These are phyloP conservation scores for Psilopsiagon aurifrons DNA, from an alignment of 2,113 vertebrate genomes.

Conservation along the genomic window DNA sequence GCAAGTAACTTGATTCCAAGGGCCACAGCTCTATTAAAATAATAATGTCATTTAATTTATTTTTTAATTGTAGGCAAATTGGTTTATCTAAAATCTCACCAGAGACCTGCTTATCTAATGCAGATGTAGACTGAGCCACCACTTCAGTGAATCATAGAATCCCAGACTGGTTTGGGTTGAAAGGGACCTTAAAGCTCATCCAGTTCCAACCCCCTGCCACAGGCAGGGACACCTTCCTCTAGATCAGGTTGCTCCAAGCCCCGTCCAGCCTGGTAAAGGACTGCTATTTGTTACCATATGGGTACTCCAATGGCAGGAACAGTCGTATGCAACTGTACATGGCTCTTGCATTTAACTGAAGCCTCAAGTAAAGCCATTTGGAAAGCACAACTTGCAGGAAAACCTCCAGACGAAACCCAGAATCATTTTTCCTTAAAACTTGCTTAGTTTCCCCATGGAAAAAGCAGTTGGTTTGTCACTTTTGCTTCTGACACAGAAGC, in stretches of 20 bases:
- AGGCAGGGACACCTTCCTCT: background rate
- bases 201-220: background rate
- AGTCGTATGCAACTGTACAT: background rate
- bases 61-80: background rate
- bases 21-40: background rate
- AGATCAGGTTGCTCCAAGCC: background rate
- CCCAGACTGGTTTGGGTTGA: background rate
- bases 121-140: background rate
- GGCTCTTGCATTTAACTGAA: background rate
- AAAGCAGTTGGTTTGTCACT: background rate
- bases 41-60: background rate
- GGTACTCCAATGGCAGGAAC: background rate
- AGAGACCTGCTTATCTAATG: background rate
- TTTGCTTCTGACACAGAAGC: background rate
- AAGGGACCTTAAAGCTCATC: background rate
- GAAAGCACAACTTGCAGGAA: background rate
- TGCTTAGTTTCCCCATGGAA: background rate
- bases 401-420: fast-evolving
- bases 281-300: background rate
- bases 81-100: background rate
- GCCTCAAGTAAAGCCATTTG: background rate
- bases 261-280: background rate
- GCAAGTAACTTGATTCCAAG: background rate
- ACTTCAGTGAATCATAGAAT: background rate
- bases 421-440: background rate